A percentile compares a stretch with the other conserved stretches of the same genome.
phyloP scores from a whole-genome alignment of 2,113 vertebrate genomes.

The Bungarus multicinctus region DNA sequence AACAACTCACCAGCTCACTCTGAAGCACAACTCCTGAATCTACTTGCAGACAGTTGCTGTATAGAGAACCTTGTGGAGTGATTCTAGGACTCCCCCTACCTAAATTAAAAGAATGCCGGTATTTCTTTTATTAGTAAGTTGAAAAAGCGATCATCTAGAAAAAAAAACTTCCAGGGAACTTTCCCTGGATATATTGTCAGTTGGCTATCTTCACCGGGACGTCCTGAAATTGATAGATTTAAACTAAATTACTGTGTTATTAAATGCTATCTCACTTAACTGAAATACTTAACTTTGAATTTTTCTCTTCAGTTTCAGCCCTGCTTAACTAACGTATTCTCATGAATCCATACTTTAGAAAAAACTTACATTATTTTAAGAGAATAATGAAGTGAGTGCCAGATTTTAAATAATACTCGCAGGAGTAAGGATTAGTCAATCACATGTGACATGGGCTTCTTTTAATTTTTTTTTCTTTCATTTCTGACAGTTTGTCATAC shows the following conservation, averaged over 20 bases:
- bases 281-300: not conserved
- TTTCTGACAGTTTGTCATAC: not conserved
- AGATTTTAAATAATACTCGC: not conserved
- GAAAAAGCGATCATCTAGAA: not conserved
- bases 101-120: no score
- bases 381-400: not conserved
- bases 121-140: not conserved
- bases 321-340: not conserved
- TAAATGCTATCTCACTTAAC: not conserved
- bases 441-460: not conserved
- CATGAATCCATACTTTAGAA: not conserved
- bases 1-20: not conserved
- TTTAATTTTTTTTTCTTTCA: not conserved
- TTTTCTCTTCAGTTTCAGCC: not conserved
- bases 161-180: not conserved
- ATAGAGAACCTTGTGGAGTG: no score
- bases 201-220: not conserved
- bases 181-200: not conserved
- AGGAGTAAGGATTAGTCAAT: not conserved
- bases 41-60: not conserved
- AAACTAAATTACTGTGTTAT: not conserved
- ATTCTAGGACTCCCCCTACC: no score
- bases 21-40: not conserved
- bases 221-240: not conserved
- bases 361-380: not conserved